Conservation (phyloP, 1,140 invertebrate species). For the Riptortus pedestris region DNA sequence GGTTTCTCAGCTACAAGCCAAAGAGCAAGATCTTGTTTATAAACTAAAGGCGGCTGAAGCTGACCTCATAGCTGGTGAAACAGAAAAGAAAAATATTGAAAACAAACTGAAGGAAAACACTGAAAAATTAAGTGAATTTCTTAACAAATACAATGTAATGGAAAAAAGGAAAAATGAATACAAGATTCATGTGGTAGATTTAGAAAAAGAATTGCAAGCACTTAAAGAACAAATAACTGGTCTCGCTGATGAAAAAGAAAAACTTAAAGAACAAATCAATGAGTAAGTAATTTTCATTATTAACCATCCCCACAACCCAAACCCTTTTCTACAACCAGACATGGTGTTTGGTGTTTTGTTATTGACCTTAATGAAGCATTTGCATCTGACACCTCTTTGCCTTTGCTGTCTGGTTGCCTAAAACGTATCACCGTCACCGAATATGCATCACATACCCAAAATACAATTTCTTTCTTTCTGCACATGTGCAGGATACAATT, state of each 20-base stretch:
- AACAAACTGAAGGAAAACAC: slow-evolving; percentile 10
- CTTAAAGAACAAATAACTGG: slow-evolving; percentile 16
- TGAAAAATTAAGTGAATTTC: slow-evolving; percentile 15
- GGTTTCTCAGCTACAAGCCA: slow-evolving; percentile 8
- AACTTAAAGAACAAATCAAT: slow-evolving; percentile 14
- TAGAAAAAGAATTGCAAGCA: slow-evolving; percentile 23
- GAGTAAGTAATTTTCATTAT: slow-evolving; percentile 20
- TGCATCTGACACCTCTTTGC: too few species aligned
- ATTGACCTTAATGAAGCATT: too few species aligned
- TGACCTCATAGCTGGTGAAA: slow-evolving; percentile 18
- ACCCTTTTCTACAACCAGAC: not conserved
- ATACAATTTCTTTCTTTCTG: too few species aligned
- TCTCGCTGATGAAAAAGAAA: slow-evolving; percentile 25
- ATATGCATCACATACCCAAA: too few species aligned
- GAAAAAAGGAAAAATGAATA: slow-evolving; percentile 28
- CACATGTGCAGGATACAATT: too few species aligned
- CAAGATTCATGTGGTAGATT: slow-evolving; percentile 24
- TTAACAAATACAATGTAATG: slow-evolving; percentile 11
- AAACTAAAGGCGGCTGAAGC: slow-evolving; percentile 21
- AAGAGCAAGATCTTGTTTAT: slow-evolving; percentile 22
- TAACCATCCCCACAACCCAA: too few species aligned
- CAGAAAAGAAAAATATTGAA: slow-evolving; percentile 21
- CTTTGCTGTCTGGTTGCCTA: too few species aligned
- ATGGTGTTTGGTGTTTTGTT: not conserved
- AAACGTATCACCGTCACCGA: too few species aligned